These are phyloP conservation scores for Habrosyne pyritoides DNA, from an alignment of 2,888 invertebrate species.

Conservation along the genomic window DNA sequence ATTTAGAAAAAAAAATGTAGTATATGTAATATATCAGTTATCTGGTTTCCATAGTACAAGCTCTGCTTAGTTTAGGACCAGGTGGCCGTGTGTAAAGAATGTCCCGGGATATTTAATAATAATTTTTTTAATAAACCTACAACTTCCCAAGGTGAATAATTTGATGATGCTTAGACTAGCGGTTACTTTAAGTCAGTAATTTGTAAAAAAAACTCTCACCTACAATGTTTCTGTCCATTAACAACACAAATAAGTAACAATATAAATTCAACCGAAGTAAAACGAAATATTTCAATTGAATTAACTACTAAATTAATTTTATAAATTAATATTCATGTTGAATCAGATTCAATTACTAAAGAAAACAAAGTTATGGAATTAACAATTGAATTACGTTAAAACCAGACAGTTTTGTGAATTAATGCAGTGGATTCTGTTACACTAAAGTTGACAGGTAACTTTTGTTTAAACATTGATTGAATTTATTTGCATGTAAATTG, in stretches of 20 bases:
- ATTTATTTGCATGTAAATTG: neutral
- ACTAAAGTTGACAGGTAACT: neutral
- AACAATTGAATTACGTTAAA: neutral
- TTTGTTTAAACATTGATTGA: neutral
- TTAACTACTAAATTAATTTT: neutral
- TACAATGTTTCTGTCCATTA: neutral
- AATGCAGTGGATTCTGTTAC: neutral
- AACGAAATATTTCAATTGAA: neutral
- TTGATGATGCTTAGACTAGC: too few relatives aligned
- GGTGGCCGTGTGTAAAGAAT: too few relatives aligned
- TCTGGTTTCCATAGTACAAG: too few relatives aligned
- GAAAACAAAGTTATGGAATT: conserved; percentile 3
- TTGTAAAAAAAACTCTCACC: too few relatives aligned
- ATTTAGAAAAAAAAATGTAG: too few relatives aligned
- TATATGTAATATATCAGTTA: too few relatives aligned
- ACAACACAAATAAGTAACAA: neutral
- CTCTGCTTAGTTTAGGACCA: too few relatives aligned
- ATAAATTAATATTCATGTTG: conserved; percentile 1
- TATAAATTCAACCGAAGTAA: neutral
- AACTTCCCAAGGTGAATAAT: too few relatives aligned
- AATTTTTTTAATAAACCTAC: too few relatives aligned
- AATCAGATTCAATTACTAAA: neutral
- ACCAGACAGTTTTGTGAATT: neutral
- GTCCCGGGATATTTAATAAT: too few relatives aligned
- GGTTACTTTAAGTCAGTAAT: too few relatives aligned